A percentile compares a stretch with the other conserved stretches of the same genome.
phyloP scores from a whole-genome alignment of 2,888 invertebrate genomes.

The Furcula furcula region DNA sequence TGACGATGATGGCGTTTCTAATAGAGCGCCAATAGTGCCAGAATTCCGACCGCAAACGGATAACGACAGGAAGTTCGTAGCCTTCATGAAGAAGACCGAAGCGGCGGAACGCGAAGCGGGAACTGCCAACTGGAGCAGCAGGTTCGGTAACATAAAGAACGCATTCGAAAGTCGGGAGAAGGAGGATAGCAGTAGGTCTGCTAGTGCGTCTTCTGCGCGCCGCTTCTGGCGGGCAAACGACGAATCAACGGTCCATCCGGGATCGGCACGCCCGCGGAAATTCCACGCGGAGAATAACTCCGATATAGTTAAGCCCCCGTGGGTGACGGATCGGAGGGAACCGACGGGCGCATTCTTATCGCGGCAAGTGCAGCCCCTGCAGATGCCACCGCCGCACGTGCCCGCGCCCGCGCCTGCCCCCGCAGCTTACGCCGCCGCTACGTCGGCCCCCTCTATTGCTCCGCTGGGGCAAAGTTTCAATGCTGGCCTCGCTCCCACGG shows the following conservation, averaged over 20 bases:
- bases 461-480: constrained; percentile 4
- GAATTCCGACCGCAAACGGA: constrained; percentile 91
- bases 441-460: constrained; percentile 5
- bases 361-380: constrained; percentile 23
- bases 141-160: constrained; percentile 92
- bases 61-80: constrained; percentile 91
- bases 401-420: constrained; percentile 10
- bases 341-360: constrained; percentile 33
- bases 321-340: constrained; percentile 63
- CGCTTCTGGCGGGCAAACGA: constrained; percentile 85
- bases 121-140: constrained; percentile 87
- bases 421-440: constrained; percentile 9
- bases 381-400: constrained; percentile 14
- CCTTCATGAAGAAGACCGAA: constrained; percentile 89
- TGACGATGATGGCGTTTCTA: constrained; percentile 58
- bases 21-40: constrained; percentile 76
- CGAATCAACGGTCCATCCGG: constrained; percentile 58
- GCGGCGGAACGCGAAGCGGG: constrained; percentile 40
- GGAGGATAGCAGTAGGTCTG: constrained; percentile 58
- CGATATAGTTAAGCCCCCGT: constrained; percentile 66
- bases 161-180: constrained; percentile 85
- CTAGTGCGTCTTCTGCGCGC: constrained; percentile 77
- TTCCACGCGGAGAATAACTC: constrained; percentile 48
- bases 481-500: constrained; percentile 16
- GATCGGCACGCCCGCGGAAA: constrained; percentile 36